Base-by-base conservation (phyloP, 2,113 vertebrate species). In the Engraulis encrasicolus region DNA sequence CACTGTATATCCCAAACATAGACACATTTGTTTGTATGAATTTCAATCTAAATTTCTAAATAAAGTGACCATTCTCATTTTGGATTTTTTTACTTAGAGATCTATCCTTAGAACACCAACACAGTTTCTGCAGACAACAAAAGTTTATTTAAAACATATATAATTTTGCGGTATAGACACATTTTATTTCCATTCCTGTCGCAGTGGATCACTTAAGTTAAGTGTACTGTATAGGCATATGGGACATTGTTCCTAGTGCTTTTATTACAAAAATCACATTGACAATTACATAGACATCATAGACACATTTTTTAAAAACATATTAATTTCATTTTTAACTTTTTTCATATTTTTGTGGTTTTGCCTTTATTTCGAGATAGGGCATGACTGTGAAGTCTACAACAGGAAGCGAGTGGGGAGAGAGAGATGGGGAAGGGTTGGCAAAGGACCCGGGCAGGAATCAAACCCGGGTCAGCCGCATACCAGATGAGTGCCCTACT, bases 181-280 rank as follows among this genome's bases (percentile, higher is more conserved):
- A 45, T 74, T 36, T 71, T 1, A 34, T 74, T 34, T 74, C 23
- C 20, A 58, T 58, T 58, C 23, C 2, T n/a, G 20, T 58, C 0
- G 6, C 31, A 71, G 11, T 61, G 11, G 66, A 14, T 12, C 31
- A 5, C 66, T 17, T 36, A 14, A 12, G 12, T 74, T 31, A 74
- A 14, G 66, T 74, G 66, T 74, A 34, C n/a, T 74, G 34, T 74
- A 0, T 17, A 17, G 31, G 27, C 14, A 14, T 74, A 27, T 66
- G 31, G 27, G 17, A 74, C 34, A 12, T 34, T 34, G 12, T 34
- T n/a, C n/a, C n/a, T n/a, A n/a, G 58, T n/a, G 58, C 1, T 66
- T 23, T 66, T n/a, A n/a, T n/a, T 74, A 74, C 66, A 74, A 74
- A 74, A 74, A 74, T 74, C 23, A 34, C 27, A 34, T 74, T 9